phyloP scores from a whole-genome alignment of 1,140 invertebrate species.

The Formica exsecta region DNA sequence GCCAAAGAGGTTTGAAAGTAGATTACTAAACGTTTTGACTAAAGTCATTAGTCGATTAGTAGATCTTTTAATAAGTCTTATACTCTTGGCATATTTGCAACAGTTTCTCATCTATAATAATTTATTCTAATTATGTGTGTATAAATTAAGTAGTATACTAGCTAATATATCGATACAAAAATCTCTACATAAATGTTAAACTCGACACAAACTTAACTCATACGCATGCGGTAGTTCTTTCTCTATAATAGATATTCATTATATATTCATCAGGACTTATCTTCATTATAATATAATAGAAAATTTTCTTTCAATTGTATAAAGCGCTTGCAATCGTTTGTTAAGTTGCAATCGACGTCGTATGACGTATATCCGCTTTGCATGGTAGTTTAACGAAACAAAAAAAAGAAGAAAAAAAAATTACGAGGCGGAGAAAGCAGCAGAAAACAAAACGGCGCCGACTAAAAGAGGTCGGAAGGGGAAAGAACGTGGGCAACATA shows the following conservation, averaged over 20 bases:
- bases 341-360: conserved; percentile 3
- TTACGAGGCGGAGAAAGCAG: conserved; percentile 66
- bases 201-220: not conserved
- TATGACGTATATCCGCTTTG: conserved; percentile 20
- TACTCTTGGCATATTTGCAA: not conserved
- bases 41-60: conserved; percentile 65
- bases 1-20: conserved; percentile 25
- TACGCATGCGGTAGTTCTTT: not conserved
- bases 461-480: conserved; percentile 50
- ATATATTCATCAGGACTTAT: too few species aligned
- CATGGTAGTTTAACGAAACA: conserved; percentile 38
- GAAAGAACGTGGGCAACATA: conserved; percentile 69
- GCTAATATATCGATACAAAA: not conserved
- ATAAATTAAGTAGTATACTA: not conserved
- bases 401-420: conserved; percentile 63
- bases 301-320: not conserved
- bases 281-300: not conserved
- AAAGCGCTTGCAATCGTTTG: not conserved
- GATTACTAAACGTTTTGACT: conserved; percentile 67
- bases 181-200: not conserved
- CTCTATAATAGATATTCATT: not conserved
- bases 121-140: not conserved
- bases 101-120: not conserved
- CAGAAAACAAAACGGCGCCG: conserved; percentile 53
- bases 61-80: conserved; percentile 36